phyloP scores from a whole-genome alignment of 2,797 vertebrate species.

The Eurystomus glaucurus region DNA sequence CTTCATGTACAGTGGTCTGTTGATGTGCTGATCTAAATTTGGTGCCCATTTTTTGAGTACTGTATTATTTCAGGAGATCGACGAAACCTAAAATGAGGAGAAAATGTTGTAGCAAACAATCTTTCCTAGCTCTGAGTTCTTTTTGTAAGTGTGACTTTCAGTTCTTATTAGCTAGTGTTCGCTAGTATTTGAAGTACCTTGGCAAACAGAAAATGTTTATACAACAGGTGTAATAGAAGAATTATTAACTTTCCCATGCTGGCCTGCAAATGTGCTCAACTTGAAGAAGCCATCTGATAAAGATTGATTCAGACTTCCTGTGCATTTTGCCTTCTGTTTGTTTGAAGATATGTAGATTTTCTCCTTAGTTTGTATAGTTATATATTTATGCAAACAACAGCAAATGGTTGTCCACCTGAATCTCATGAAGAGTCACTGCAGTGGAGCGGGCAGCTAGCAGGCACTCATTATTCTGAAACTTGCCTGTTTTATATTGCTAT shows the following conservation, averaged over 20 bases:
- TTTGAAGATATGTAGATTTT: background rate
- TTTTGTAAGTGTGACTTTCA: background rate
- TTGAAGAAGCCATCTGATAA: background rate
- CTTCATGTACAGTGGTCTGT: background rate
- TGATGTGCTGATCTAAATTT: background rate
- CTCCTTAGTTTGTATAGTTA: background rate
- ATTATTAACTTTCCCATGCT: background rate
- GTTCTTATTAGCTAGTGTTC: background rate
- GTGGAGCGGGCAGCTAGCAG: background rate
- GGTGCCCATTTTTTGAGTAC: fast-evolving
- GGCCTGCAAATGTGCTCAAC: background rate
- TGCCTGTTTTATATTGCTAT: background rate
- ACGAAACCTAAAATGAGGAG: fast-evolving
- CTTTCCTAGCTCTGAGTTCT: background rate
- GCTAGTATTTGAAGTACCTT: background rate
- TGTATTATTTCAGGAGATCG: background rate
- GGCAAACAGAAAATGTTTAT: background rate
- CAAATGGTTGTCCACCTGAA: background rate
- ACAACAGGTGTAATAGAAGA: background rate
- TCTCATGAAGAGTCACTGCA: background rate
- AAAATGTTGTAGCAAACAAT: background rate
- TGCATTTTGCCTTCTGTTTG: background rate
- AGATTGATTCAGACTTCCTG: fast-evolving
- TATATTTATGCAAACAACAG: background rate
- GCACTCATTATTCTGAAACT: background rate